Evolutionary conservation across 1,140 invertebrate species (phyloP).

Genomic region (Leucophenga varia): DNA sequence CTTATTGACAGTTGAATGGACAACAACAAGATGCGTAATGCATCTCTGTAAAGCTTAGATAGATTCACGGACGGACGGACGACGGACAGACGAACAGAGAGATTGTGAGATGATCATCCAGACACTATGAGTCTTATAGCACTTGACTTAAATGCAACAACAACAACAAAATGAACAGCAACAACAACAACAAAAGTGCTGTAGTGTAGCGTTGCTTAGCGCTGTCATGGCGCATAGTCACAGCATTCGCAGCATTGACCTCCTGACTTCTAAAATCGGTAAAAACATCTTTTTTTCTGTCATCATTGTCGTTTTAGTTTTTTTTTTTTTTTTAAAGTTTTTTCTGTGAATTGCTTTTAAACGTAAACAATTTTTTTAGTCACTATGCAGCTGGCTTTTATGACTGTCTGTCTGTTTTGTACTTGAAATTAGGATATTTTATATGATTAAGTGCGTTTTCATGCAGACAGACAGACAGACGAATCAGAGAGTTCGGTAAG

Average conservation of each 20-base stretch:
- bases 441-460: no score
- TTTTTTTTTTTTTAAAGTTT: no score
- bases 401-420: no score
- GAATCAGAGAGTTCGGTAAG: no score
- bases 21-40: conserved; percentile 6
- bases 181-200: no score
- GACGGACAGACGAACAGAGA: conserved; percentile 16
- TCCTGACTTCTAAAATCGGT: conserved; percentile 54
- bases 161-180: conserved; percentile 24
- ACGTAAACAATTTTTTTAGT: conserved; percentile 31
- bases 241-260: conserved; percentile 51
- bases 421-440: conserved; percentile 52
- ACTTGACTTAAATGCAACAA: conserved; percentile 42
- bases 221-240: conserved; percentile 26
- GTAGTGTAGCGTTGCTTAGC: conserved; percentile 46
- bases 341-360: conserved; percentile 13
- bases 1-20: not conserved
- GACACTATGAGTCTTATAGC: conserved; percentile 45
- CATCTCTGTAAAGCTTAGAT: conserved; percentile 33
- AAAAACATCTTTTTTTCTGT: conserved; percentile 52
- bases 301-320: conserved; percentile 30
- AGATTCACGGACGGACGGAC: conserved; percentile 11
- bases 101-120: no score
- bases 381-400: no score
- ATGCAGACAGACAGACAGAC: no score